Conservation (phyloP, 2,888 invertebrate genomes). For the Drosophila gaucha region DNA sequence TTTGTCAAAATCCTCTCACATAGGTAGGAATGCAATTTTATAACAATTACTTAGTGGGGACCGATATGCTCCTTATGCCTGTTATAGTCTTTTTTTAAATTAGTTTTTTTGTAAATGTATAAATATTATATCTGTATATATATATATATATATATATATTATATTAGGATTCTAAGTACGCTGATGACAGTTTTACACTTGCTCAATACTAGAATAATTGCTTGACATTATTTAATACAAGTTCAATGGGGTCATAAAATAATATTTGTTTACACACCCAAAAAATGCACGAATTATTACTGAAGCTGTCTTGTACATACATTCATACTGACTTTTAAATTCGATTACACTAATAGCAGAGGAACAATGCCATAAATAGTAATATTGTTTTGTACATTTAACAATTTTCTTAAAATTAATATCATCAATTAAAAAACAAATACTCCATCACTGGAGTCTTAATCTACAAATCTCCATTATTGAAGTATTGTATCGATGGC, state of each 20-base stretch:
- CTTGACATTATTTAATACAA: too few species aligned
- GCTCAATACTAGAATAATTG: too few species aligned
- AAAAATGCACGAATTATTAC: not conserved
- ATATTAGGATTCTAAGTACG: too few species aligned
- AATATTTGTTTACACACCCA: not conserved
- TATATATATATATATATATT: too few species aligned
- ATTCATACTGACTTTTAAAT: not conserved
- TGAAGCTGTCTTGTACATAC: not conserved
- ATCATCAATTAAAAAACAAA: slow-evolving; percentile 35
- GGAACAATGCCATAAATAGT: not conserved
- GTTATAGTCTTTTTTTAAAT: too few species aligned
- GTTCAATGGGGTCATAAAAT: not conserved
- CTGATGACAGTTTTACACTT: too few species aligned
- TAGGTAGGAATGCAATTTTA: not conserved
- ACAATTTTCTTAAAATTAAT: too few species aligned
- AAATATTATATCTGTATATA: too few species aligned
- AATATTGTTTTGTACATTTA: slow-evolving; percentile 1
- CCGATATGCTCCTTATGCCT: not conserved
- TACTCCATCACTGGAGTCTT: slow-evolving; percentile 64
- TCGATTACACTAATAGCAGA: not conserved
- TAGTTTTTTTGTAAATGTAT: too few species aligned
- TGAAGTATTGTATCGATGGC: slow-evolving; percentile 56
- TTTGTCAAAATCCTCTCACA: too few species aligned
- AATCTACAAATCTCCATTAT: slow-evolving; percentile 63
- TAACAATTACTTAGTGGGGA: not conserved